Evolutionary conservation across 2,888 invertebrate genomes (phyloP).

Genomic region (Amphiduros pacificus): DNA sequence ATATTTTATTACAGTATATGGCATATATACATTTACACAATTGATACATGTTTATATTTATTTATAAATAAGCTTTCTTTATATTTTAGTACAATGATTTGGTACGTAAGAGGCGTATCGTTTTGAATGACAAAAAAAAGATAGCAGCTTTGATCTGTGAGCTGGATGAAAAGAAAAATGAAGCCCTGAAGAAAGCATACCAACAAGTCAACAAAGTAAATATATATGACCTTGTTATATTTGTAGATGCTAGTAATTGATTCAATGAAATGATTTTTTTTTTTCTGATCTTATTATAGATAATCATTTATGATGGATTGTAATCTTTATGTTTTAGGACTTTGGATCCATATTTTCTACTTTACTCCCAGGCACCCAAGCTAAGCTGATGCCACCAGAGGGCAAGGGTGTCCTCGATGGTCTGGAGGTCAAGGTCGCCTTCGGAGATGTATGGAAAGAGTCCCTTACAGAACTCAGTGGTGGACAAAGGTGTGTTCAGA

Average conservation of each 20-base stretch:
- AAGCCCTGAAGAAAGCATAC: conserved; percentile 80
- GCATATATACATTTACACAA: no score
- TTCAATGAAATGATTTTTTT: no score
- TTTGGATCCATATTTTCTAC: conserved; percentile 93
- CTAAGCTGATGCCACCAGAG: conserved; percentile 77
- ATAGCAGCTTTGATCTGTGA: conserved; percentile 79
- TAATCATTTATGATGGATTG: no score
- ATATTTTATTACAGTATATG: no score
- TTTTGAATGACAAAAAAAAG: conserved; percentile 75
- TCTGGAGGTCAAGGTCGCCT: conserved; percentile 85
- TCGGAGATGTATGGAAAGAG: conserved; percentile 94
- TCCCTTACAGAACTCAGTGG: conserved; percentile 94
- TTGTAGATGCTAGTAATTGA: no score
- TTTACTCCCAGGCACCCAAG: conserved; percentile 86
- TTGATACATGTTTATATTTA: no score
- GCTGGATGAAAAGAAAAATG: conserved; percentile 88
- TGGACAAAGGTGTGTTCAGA: conserved; percentile 84
- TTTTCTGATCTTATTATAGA: no score
- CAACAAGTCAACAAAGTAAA: conserved; percentile 73
- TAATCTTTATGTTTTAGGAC: conserved; percentile 65
- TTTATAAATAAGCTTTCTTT: conserved; percentile 1
- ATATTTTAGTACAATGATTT: conserved; percentile 69
- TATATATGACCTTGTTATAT: no score
- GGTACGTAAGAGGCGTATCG: conserved; percentile 72
- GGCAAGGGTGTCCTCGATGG: conserved; percentile 79